Evolutionary conservation across 2,888 invertebrate genomes (phyloP).

Genomic region (Drosophila macrospina): DNA sequence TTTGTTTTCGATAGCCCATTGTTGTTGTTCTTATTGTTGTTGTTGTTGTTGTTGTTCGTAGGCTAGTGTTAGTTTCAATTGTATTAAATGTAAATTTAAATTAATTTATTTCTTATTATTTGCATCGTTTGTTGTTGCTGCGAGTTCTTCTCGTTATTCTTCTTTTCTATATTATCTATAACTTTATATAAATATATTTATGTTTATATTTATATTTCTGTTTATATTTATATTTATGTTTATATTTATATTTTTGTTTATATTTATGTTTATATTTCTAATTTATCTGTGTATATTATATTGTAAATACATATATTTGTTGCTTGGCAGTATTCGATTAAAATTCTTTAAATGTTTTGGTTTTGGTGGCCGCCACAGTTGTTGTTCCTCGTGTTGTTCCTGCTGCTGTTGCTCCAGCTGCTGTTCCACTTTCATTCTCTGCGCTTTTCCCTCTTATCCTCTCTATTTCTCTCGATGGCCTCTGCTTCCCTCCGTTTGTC

Average conservation of each 20-base stretch:
- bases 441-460: too few species aligned
- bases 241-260: neutral
- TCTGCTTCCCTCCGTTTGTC: constrained; percentile 5
- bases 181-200: constrained; percentile 2
- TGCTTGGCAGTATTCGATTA: constrained; percentile 79
- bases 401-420: constrained; percentile 15
- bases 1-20: constrained; percentile 27
- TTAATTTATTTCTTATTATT: constrained; percentile 35
- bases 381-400: constrained; percentile 8
- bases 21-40: constrained; percentile 4
- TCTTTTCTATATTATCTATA: constrained; percentile 12
- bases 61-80: neutral
- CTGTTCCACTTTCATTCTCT: constrained; percentile 26
- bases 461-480: neutral
- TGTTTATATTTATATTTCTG: neutral
- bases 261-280: too few species aligned
- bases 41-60: neutral
- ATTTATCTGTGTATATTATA: constrained; percentile 50
- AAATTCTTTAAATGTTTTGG: constrained; percentile 70
- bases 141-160: constrained; percentile 19
- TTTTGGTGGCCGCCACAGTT: constrained; percentile 31
- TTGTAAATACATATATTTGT: constrained; percentile 63
- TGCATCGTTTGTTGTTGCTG: constrained; percentile 13
- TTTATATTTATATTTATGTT: neutral
- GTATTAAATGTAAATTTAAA: constrained; percentile 6